Percentiles rank a stretch among this genome's conserved stretches.
Conservation (phyloP, 2,888 invertebrate species). For the Agapetus fuscipes region DNA sequence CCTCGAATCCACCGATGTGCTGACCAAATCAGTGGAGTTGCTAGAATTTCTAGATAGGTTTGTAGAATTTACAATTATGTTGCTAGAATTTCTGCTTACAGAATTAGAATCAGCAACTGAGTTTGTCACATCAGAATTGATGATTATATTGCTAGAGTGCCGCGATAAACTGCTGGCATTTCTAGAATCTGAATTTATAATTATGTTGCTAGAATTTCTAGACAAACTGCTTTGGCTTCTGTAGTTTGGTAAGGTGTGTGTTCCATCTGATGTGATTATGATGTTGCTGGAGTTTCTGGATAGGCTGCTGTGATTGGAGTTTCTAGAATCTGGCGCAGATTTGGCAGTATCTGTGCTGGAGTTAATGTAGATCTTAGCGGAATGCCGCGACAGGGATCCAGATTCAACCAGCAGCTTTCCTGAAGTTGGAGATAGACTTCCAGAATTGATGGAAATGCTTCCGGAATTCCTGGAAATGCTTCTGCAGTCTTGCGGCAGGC, state of each 20-base stretch:
- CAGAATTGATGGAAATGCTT: constrained; percentile 9
- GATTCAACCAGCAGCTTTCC: constrained; percentile 8
- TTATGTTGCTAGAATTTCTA: background rate
- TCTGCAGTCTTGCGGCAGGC: constrained; percentile 1
- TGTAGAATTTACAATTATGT: background rate
- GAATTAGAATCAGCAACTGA: background rate
- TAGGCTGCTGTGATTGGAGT: background rate
- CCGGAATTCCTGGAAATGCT: constrained; percentile 8
- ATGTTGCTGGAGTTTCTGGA: background rate
- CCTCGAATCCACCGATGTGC: background rate
- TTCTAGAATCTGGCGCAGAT: background rate
- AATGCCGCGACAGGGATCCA: background rate
- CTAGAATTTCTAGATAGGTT: background rate
- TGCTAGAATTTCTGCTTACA: background rate
- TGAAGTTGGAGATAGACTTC: constrained; percentile 8
- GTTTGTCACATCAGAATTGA: too few species aligned
- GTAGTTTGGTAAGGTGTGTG: too few species aligned
- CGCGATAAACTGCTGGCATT: background rate
- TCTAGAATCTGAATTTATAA: background rate
- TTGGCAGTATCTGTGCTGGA: background rate
- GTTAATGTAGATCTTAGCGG: background rate
- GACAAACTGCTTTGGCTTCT: background rate
- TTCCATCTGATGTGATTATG: background rate
- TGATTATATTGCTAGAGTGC: background rate
- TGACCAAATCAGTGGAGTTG: background rate